A percentile compares a stretch with the other conserved stretches of the same genome.
phyloP scores from a whole-genome alignment of 2,888 invertebrate species.

The Xestia c-nigrum region DNA sequence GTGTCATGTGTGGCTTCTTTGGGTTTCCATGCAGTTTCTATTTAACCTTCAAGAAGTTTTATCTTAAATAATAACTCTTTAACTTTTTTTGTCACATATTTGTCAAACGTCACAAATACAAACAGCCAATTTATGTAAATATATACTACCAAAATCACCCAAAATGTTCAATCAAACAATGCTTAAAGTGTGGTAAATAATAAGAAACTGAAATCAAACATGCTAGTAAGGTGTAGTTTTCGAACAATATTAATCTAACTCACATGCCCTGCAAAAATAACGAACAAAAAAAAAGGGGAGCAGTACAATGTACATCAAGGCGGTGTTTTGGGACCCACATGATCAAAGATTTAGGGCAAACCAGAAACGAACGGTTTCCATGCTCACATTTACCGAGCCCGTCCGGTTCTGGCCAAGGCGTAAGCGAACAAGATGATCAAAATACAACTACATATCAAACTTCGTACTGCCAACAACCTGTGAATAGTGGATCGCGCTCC shows the following conservation, averaged over 20 bases:
- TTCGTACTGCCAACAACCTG: slow-evolving; percentile 6
- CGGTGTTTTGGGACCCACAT: neutral
- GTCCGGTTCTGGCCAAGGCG: neutral
- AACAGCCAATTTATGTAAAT: neutral
- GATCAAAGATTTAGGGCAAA: slow-evolving; percentile 17
- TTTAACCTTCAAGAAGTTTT: slow-evolving; percentile 7
- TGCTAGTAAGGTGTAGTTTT: slow-evolving; percentile 4
- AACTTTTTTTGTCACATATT: slow-evolving; percentile 9
- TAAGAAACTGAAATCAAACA: neutral
- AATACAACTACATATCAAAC: slow-evolving; percentile 1
- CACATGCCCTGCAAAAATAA: slow-evolving; percentile 35
- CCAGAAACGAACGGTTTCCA: neutral
- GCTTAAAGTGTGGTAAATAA: slow-evolving; percentile 11
- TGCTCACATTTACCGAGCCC: neutral
- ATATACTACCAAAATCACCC: neutral
- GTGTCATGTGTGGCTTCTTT: too few relatives aligned
- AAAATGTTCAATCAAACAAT: slow-evolving; percentile 12
- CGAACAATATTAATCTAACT: neutral
- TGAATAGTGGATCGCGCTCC: neutral
- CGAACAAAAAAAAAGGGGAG: neutral
- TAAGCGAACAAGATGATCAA: neutral
- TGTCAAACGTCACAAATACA: slow-evolving; percentile 20
- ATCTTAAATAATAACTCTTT: slow-evolving; percentile 13
- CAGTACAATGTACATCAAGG: slow-evolving; percentile 6
- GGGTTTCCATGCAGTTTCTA: neutral